phyloP scores from a whole-genome alignment of 2,113 vertebrate genomes.

The Syngnathus typhle region DNA sequence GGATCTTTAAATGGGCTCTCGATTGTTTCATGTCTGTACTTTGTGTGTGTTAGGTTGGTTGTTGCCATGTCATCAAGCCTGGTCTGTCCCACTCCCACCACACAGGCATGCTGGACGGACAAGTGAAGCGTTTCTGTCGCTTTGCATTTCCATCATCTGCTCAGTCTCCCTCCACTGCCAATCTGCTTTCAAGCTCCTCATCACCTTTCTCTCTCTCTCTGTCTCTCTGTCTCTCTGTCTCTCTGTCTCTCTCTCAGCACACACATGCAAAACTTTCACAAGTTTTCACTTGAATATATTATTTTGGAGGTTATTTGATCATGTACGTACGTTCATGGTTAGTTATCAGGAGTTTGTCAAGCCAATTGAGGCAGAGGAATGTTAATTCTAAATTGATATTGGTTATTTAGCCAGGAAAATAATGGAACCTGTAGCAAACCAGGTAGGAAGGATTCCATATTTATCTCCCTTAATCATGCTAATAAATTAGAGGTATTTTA shows the following conservation, averaged over 20 bases:
- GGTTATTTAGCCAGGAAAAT: background rate
- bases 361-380: background rate
- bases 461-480: background rate
- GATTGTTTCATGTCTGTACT: background rate
- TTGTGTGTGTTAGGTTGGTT: slow-evolving; percentile 17
- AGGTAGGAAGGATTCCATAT: background rate
- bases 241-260: too few species aligned
- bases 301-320: too few species aligned
- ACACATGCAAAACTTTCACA: too few species aligned
- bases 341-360: background rate
- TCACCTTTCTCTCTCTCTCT: slow-evolving; percentile 18
- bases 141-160: slow-evolving; percentile 56
- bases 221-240: too few species aligned
- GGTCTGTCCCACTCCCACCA: slow-evolving; percentile 39
- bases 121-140: slow-evolving; percentile 67
- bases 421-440: background rate
- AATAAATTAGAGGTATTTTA: background rate
- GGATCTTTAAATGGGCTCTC: slow-evolving; percentile 28
- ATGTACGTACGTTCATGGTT: too few species aligned
- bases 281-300: too few species aligned
- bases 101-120: slow-evolving; percentile 52
- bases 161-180: slow-evolving; percentile 45
- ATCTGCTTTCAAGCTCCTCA: slow-evolving; percentile 43
- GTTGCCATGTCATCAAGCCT: slow-evolving; percentile 40
- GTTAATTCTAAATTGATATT: background rate